Evolutionary conservation across 2,888 invertebrate genomes (phyloP).

Genomic region (Hydroisotoma schaefferi): DNA sequence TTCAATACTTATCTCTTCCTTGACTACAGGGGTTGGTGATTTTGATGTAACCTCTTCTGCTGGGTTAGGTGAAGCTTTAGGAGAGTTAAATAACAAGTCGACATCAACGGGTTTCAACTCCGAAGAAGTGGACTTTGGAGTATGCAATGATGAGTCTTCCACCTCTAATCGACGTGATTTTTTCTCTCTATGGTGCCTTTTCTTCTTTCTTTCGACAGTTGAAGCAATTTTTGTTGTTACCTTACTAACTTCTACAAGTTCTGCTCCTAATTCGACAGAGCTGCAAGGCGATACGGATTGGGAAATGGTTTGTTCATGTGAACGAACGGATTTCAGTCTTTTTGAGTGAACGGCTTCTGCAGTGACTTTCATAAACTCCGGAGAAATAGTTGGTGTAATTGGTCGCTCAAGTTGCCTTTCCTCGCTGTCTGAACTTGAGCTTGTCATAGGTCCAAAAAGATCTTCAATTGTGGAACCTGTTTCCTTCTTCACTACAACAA

Average conservation of each 20-base stretch:
- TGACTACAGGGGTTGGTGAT: neutral
- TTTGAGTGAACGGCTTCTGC: constrained; percentile 1
- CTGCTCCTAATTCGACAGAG: neutral
- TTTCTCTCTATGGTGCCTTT: constrained; percentile 77
- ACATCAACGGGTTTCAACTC: constrained; percentile 37
- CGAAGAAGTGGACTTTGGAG: constrained; percentile 18
- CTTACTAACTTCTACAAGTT: neutral
- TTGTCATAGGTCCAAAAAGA: constrained; percentile 44
- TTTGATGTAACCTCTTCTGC: neutral
- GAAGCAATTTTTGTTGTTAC: neutral
- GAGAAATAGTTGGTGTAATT: constrained; percentile 35
- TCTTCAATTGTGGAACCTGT: constrained; percentile 42
- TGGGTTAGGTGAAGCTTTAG: constrained; percentile 10
- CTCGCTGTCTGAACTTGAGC: constrained; percentile 39
- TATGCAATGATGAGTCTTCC: constrained; percentile 51
- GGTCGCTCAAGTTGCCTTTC: constrained; percentile 35
- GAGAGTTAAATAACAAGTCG: constrained; percentile 47
- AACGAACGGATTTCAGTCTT: neutral
- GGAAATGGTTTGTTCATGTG: constrained; percentile 1
- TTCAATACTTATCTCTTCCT: neutral
- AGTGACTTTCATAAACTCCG: neutral
- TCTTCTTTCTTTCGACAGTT: constrained; percentile 70
- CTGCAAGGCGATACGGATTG: constrained; percentile 4
- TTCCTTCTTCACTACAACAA: constrained; percentile 28
- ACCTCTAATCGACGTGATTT: constrained; percentile 63